Evolutionary conservation across 2,797 vertebrate species (phyloP), one percentile per base, ranked within the genome.

Genomic region (Fringilla coelebs): DNA sequence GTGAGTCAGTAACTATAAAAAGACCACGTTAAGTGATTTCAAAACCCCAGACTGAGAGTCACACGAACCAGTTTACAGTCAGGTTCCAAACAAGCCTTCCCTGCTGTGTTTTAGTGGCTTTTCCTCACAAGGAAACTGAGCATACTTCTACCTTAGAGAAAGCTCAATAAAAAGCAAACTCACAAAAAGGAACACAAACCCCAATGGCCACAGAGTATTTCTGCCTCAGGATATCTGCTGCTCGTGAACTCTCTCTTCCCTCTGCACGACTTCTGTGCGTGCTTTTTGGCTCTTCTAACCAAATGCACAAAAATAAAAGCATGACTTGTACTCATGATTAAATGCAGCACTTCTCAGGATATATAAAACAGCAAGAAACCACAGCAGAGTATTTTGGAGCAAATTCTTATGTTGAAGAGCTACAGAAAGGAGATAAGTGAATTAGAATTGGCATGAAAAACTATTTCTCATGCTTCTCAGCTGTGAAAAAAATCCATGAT

Each of bases 231-330:
- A 40, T 2, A 3, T 26, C 40, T 43, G 36, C 48, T 17, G 21
- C 51, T 79, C 8, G 0, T 34, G 28, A 79, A 77, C 25, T 25
- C 36, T 7, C 19, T 25, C 41, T 25, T 43, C 12, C 5, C 25
- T 79, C 36, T 25, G 20, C 71, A 68, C 3, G 1, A 46, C 29
- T 67, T 71, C 22, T 9, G 11, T 1, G 1, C 1, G 0, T 8
- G 32, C 40, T 60, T 61, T 78, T 40, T 4, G 38, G n/a, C 13
- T 87, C 60, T 66, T 71, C 71, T 82, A 46, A 57, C 46, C 7
- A 71, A 67, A n/a, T 0, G 6, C 11, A 5, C 34, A 63, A 66
- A 78, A 65, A 36, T 49, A 41, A 74, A 83, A 66, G 34, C 10
- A n/a, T 45, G 36, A 34, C 25, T 77, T 51, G 43, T 57, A 12